Conservation (phyloP, 2,113 vertebrate species). For the Osmerus eperlanus region DNA sequence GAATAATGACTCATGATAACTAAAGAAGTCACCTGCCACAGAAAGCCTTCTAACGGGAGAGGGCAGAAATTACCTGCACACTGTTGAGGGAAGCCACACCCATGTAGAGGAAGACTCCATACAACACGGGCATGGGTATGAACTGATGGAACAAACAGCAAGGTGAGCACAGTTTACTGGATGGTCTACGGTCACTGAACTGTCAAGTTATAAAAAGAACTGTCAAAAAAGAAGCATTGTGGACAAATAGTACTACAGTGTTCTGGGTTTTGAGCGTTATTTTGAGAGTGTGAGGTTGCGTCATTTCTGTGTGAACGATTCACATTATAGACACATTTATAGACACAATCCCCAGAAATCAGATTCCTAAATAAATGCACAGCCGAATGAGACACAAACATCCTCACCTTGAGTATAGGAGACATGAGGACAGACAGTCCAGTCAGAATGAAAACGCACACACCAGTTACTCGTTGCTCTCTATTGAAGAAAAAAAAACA, state of each 20-base stretch:
- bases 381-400: not conserved
- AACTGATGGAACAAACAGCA: conserved; percentile 49
- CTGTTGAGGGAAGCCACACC: conserved; percentile 76
- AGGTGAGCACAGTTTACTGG: no score
- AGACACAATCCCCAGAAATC: not conserved
- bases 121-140: conserved; percentile 78
- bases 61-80: conserved; percentile 67
- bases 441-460: conserved; percentile 90
- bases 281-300: no score
- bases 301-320: no score
- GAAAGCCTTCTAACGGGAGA: not conserved
- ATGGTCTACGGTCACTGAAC: no score
- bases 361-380: not conserved
- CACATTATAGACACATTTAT: not conserved
- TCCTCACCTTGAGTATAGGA: conserved; percentile 93
- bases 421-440: conserved; percentile 99
- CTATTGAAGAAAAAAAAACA: conserved; percentile 65
- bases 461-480: conserved; percentile 93
- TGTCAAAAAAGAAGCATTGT: no score
- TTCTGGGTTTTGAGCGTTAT: no score
- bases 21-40: no score
- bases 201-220: no score
- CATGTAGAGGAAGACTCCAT: conserved; percentile 79
- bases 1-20: not conserved
- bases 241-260: no score